A percentile compares a stretch with the other conserved stretches of the same genome.
Conservation (phyloP, 2,888 invertebrate genomes). For the Sicus ferrugineus region DNA sequence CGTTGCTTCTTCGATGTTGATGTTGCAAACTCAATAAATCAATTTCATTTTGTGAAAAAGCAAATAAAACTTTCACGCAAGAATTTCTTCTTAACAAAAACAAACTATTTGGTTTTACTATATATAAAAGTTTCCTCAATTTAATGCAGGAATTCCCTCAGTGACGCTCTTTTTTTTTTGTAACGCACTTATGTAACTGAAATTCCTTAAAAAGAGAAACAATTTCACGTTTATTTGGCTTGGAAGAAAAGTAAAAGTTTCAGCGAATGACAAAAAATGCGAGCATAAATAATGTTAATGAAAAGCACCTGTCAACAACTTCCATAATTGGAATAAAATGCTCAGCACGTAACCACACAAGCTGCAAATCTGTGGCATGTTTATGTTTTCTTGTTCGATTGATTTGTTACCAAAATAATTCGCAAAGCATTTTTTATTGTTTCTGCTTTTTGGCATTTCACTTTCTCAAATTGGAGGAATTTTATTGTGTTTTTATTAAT, state of each 20-base stretch:
- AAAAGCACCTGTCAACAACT: slow-evolving; percentile 11
- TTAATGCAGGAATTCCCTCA: no score
- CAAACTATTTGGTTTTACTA: no score
- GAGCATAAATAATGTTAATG: slow-evolving; percentile 4
- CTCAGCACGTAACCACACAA: slow-evolving; percentile 25
- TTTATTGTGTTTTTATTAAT: background rate
- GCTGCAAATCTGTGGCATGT: slow-evolving; percentile 13
- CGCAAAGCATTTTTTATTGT: slow-evolving; percentile 17
- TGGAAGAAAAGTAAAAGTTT: slow-evolving; percentile 23
- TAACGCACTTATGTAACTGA: slow-evolving; percentile 14
- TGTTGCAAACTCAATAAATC: no score
- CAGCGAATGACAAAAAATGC: slow-evolving; percentile 5
- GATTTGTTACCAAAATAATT: slow-evolving; percentile 12
- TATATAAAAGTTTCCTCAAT: no score
- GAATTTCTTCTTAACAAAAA: no score
- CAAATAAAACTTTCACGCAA: no score
- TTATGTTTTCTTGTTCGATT: background rate
- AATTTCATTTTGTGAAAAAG: no score
- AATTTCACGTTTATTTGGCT: background rate
- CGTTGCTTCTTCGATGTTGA: background rate
- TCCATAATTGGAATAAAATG: slow-evolving; percentile 23
- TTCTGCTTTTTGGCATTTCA: slow-evolving; percentile 17
- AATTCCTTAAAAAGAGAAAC: slow-evolving; percentile 1
- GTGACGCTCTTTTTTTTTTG: no score
- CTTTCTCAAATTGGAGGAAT: slow-evolving; percentile 22